These are phyloP conservation scores for Thereva nobilitata DNA, from an alignment of 2,888 invertebrate genomes.

Conservation along the genomic window DNA sequence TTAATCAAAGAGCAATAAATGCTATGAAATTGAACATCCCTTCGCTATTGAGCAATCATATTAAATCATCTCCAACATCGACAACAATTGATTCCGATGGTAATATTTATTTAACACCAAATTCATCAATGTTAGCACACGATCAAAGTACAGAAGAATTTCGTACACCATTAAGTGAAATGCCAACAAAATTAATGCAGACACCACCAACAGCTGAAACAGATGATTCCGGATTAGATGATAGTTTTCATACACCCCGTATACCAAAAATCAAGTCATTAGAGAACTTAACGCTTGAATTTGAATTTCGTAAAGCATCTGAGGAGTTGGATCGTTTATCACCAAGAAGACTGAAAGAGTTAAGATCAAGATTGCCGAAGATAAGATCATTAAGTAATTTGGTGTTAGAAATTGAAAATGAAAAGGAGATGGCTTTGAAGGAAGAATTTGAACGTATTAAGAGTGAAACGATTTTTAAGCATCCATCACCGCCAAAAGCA, in stretches of 20 bases:
- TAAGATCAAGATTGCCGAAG: conserved; percentile 51
- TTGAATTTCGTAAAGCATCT: conserved; percentile 56
- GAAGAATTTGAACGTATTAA: conserved; percentile 53
- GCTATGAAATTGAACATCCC: conserved; percentile 57
- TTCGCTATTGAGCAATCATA: conserved; percentile 45
- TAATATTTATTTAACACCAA: conserved; percentile 54
- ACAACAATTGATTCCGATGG: conserved; percentile 45
- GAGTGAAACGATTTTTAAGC: conserved; percentile 31
- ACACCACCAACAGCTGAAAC: conserved; percentile 48
- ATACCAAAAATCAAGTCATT: conserved; percentile 57
- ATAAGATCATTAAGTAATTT: conserved; percentile 57
- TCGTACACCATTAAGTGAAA: conserved; percentile 54
- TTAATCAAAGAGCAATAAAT: conserved; percentile 56
- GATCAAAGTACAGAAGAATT: conserved; percentile 52
- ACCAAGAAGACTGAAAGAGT: conserved; percentile 52
- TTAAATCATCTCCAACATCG: conserved; percentile 28
- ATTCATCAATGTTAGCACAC: conserved; percentile 50
- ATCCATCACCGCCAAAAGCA: conserved; percentile 17
- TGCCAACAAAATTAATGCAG: conserved; percentile 47
- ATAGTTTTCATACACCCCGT: conserved; percentile 56
- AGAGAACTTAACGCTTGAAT: conserved; percentile 57
- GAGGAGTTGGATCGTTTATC: conserved; percentile 55
- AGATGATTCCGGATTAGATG: conserved; percentile 55
- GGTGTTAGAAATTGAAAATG: conserved; percentile 50
- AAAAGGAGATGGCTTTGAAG: conserved; percentile 50